Evolutionary conservation across 2,797 vertebrate genomes (phyloP), one percentile per base, ranked within the genome.

Genomic region (Lepus oiostolus): DNA sequence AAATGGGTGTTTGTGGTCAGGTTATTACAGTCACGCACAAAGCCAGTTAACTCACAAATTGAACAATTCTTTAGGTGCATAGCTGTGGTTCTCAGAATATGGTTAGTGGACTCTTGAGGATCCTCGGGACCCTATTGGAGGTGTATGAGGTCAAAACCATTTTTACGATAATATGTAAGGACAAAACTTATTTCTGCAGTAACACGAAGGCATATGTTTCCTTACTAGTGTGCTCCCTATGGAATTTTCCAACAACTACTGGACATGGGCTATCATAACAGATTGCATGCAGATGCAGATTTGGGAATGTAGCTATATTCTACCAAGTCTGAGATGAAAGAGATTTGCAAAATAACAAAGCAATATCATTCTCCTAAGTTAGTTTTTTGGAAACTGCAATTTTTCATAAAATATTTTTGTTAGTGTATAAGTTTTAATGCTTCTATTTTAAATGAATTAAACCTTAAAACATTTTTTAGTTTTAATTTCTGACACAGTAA

Each of bases 361-460:
- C 7, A 80, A 21, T 16, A 52, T 28, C 0, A 75, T 7, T 80
- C n/a, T 79, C 42, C 28, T 47, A 79, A 79, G 54, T 68, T 79
- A 63, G 13, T 54, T 86, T 84, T 92, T 77, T 62, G 2, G n/a
- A 90, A 90, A 79, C 38, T 72, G 5, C 28, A 42, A 85, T 77
- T 76, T 90, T 86, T 82, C 54, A 85, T 24, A 62, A 81, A 65
- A 81, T 47, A 54, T 70, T 62, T 67, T 42, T 70, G 14, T 68
- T 86, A 74, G 68, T 32, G 71, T 35, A 30, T 62, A 81, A 79
- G 22, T 38, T 83, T 83, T 42, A 54, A 63, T 60, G 82, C 60
- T 95, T 88, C n/a, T 52, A 85, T 68, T 83, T 68, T 76, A 91
- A 91, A 80, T 67, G 7, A 84, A 75, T 50, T 71, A 81, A 70